Evolutionary conservation across 2,797 vertebrate species (phyloP), one percentile per base, ranked within the genome.

Genomic region (Dryobates pubescens): DNA sequence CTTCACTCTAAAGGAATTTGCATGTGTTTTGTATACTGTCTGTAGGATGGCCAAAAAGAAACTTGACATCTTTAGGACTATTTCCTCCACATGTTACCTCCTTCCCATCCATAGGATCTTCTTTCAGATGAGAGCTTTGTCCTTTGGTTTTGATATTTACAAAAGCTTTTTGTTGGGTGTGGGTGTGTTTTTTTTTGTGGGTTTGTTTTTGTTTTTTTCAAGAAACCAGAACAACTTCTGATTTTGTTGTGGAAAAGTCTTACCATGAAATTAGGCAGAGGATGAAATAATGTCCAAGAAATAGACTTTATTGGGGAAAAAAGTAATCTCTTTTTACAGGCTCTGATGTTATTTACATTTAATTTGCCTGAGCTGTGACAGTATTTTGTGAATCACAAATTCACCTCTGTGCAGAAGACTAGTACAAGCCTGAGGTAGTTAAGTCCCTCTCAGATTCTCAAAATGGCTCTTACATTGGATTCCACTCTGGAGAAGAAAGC

Each of bases 401-500:
- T 89, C 47, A 73, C 14, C 7, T 5, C 20, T 76, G 6, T 58
- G 41, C 10, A 29, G 45, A 76, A 85, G 16, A 9, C 18, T 73
- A 17, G 13, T 49, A 45, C 30, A 67, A 76, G 22, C 43, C 64
- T 78, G 30, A 74, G 58, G 6, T 27, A 45, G n/a, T 78, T 75
- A 93, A 94, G 84, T 77, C 32, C 38, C n/a, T 87, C 16, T 90
- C 73, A 82, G 51, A 68, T 24, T 88, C 88, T 94, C 91, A 90
- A 89, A 95, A 93, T 41, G 73, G n/a, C 32, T 70, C 63, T 89
- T 54, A 69, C 57, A 14, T 58, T 70, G 58, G 62, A 84, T 84
- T 96, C 80, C 49, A 69, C 59, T 95, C 70, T 82, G 58, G 62
- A 85, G n/a, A 34, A 88, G 71, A 82, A 94, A 96, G 95, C 1